phyloP scores from a whole-genome alignment of 2,888 invertebrate genomes.

The Agrilus mali region DNA sequence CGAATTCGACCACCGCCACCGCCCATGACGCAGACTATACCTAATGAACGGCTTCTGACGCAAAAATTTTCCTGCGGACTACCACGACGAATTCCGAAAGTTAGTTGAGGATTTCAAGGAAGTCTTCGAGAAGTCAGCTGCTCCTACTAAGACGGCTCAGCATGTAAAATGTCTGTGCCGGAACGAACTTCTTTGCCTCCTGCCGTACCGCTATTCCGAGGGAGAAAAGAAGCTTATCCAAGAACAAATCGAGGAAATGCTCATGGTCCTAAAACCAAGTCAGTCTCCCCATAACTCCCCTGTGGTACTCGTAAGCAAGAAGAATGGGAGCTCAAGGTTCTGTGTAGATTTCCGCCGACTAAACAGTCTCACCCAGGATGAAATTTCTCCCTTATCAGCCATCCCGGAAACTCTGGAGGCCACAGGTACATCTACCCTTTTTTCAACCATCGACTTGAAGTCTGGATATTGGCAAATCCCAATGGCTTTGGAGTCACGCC shows the following conservation, averaged over 20 bases:
- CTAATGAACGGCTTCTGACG: too few species aligned
- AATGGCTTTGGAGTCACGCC: constrained; percentile 10
- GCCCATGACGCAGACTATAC: too few species aligned
- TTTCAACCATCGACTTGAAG: constrained; percentile 20
- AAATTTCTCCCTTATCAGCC: constrained; percentile 12
- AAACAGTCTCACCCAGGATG: constrained; percentile 9
- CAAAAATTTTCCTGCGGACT: too few species aligned
- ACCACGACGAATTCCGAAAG: too few species aligned
- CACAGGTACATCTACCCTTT: constrained; percentile 16
- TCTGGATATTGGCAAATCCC: constrained; percentile 24
- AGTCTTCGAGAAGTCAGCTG: too few species aligned
- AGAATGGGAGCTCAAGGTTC: constrained; percentile 7
- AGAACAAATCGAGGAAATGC: not conserved
- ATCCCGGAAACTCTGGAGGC: constrained; percentile 16
- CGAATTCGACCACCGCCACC: too few species aligned
- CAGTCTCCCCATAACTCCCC: constrained; percentile 8
- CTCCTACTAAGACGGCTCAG: too few species aligned
- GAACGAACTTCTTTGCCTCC: not conserved
- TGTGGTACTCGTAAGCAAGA: constrained; percentile 12
- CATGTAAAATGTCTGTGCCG: too few species aligned
- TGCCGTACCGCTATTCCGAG: not conserved
- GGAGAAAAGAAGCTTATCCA: not conserved
- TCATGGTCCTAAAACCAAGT: not conserved
- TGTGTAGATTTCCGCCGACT: constrained; percentile 12
- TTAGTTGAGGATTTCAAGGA: too few species aligned